Base-by-base conservation (phyloP, 2,888 invertebrate genomes). In the Junonia oenone region DNA sequence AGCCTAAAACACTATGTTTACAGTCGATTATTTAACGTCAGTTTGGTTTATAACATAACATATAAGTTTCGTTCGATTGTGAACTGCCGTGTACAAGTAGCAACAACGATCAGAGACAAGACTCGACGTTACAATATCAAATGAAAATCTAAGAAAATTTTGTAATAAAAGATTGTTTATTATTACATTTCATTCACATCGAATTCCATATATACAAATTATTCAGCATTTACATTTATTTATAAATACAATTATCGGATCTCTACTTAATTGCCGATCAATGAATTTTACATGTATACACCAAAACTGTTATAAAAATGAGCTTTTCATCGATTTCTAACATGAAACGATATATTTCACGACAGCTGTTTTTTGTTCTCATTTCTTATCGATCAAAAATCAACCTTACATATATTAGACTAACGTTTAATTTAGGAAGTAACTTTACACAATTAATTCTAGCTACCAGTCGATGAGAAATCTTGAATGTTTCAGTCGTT, bases 181-280 rank as follows among this genome's bases (percentile, higher is more conserved):
- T 86, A 76, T 76, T 75, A 77, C 59, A 59, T 75, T 78, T 73
- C 79, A 76, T 87, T 87, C 86, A 88, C 86, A 89, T 84, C 77
- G 76, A 72, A 73, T 83, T 87, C 89, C 81, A 86, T 90, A 90
- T 90, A 90, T 90, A 90, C 89, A 90, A 83, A 89, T 88, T 82
- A 85, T 74, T 80, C 74, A 85, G 84, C 85, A 88, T 89, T 86
- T 88, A 89, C 87, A 86, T 52, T 56, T 40, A 40, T 19, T 76
- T 74, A 77, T 81, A 79, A 77, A 78, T 83, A 87, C 78, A 83
- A 65, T 80, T 72, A 78, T 72, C 76, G 69, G 68, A 69, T 69
- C 65, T 68, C 82, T 81, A 81, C 74, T 75, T 76, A 74, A 73
- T n/a, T 64, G 72, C 74, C 72, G 72, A 75, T 69, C 59, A 68